Base-by-base conservation (phyloP, 2,797 vertebrate genomes). In the Psittacula echo region DNA sequence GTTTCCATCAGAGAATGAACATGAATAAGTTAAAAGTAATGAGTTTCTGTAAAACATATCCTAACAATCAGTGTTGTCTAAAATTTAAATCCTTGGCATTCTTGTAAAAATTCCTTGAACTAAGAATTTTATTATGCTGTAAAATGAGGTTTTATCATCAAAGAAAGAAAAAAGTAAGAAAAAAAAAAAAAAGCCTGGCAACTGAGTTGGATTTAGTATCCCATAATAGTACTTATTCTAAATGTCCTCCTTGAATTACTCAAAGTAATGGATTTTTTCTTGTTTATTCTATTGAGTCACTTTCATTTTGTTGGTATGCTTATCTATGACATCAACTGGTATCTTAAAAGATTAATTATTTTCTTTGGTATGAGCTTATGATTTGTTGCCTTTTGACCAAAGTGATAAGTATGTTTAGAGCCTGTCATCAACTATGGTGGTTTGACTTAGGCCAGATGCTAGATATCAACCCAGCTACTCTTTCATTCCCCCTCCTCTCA, bases 1-100 rank as follows among this genome's bases (percentile, higher is more conserved):
- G 12, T 84, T 95, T 81, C 70, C 39, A 71, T 90, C 73, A 94
- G 45, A 88, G 66, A 81, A 90, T 80, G 66, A 93, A 72, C 42
- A 81, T 17, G 41, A 85, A 73, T 83, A 96, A 80, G 61, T 83
- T 87, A 89, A 90, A 94, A 94, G 48, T 56, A 87, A 94, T 74
- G 44, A 90, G 48, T 93, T 94, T 84, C 76, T 87, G 41, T 65
- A 86, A 89, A 93, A 89, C 41, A 34, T 66, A 87, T 64, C 65
- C 87, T 26, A 89, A 85, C 16, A 48, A 92, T 89, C 72, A 83
- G 11, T 77, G 73, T 85, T 95, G 78, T 71, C 66, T 78, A 72
- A 83, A 94, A 89, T 78, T 65, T 91, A 91, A 92, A 88, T 78
- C 66, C 75, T 89, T 81, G 39, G 32, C 42, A 60, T 88, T 89